Evolutionary conservation across 2,797 vertebrate species (phyloP).

Genomic region (Benthosema pterotum): DNA sequence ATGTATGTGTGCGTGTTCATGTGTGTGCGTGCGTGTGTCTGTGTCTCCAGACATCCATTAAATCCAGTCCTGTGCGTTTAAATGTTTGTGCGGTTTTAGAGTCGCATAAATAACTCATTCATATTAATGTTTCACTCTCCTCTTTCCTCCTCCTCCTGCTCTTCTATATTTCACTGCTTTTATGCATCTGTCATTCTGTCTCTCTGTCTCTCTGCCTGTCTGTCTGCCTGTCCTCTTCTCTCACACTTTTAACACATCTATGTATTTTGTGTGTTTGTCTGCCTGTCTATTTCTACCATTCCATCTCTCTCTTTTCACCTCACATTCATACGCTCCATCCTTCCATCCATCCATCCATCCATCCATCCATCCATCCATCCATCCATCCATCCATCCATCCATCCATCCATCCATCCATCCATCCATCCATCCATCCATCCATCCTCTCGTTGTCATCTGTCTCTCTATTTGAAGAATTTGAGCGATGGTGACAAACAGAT

Average conservation of each 20-base stretch:
- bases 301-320: constrained; percentile 69
- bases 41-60: too few relatives aligned
- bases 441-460: neutral
- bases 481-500: neutral
- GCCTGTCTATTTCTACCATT: constrained; percentile 19
- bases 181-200: neutral
- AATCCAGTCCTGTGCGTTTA: too few relatives aligned
- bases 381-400: neutral
- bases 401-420: neutral
- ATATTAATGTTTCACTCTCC: constrained; percentile 66
- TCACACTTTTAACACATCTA: constrained; percentile 24
- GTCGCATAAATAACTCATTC: neutral
- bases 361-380: neutral
- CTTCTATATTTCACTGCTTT: constrained; percentile 27
- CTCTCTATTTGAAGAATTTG: neutral
- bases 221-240: neutral
- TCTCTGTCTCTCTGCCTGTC: neutral
- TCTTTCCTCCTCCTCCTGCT: neutral
- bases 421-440: neutral
- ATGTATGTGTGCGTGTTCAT: too few relatives aligned
- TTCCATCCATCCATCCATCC: neutral
- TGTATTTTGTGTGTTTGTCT: too few relatives aligned
- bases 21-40: too few relatives aligned
- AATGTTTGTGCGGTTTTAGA: neutral
- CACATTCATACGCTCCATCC: constrained; percentile 71